phyloP scores from a whole-genome alignment of 1,140 invertebrate species.

The Trichonephila clavipes region DNA sequence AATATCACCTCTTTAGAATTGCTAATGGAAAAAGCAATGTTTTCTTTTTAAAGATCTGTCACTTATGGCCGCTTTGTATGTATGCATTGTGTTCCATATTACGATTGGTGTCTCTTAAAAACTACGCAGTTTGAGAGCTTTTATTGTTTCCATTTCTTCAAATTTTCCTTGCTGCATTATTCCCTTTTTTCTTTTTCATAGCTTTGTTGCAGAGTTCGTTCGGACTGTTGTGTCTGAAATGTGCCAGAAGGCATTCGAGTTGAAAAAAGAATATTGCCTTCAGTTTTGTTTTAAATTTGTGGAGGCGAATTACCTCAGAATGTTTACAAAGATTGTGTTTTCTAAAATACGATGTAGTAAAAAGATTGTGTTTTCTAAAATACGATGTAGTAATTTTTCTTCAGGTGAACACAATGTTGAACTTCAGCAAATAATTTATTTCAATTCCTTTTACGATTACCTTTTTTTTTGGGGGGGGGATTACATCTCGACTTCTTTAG shows the following conservation, averaged over 20 bases:
- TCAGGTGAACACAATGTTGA: not conserved
- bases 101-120: constrained; percentile 8
- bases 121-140: not conserved
- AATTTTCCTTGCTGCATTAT: not conserved
- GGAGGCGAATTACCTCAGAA: not conserved
- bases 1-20: constrained; percentile 57
- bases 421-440: too few relatives aligned
- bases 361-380: not conserved
- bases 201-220: not conserved
- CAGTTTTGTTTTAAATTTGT: not conserved
- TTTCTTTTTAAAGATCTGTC: constrained; percentile 51
- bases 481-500: too few relatives aligned
- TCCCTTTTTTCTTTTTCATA: not conserved
- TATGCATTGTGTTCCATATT: constrained; percentile 35
- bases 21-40: constrained; percentile 19
- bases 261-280: not conserved
- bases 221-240: too few relatives aligned
- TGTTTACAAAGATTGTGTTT: not conserved
- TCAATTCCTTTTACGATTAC: too few relatives aligned
- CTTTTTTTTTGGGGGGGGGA: too few relatives aligned
- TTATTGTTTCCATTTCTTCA: not conserved
- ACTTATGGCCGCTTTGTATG: constrained; percentile 15
- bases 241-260: too few relatives aligned
- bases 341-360: not conserved
- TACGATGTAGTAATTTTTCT: not conserved